These are phyloP conservation scores for Chrysochloris asiatica DNA, from an alignment of 2,113 vertebrate genomes.

Conservation along the genomic window DNA sequence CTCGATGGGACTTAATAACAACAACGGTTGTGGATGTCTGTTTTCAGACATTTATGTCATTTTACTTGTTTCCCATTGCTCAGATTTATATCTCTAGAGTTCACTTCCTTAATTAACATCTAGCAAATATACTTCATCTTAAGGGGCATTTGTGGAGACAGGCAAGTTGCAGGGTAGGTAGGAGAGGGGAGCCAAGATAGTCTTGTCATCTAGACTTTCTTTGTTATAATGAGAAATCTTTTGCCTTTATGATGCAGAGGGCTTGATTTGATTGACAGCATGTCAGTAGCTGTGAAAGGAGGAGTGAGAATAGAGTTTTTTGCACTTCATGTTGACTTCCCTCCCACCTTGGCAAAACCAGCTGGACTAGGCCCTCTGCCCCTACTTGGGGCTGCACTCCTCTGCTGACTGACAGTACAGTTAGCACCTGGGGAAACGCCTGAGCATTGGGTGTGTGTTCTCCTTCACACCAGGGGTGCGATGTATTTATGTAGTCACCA, in stretches of 20 bases:
- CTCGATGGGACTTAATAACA: too few relatives aligned
- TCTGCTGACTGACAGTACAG: background rate
- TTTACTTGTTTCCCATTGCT: constrained; percentile 7
- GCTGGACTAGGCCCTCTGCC: background rate
- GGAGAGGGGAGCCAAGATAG: background rate
- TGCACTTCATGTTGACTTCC: background rate
- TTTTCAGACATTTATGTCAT: constrained; percentile 29
- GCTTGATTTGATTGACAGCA: background rate
- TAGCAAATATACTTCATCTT: background rate
- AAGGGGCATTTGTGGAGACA: background rate
- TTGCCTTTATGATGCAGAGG: background rate
- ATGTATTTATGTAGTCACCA: background rate
- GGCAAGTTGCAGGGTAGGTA: background rate
- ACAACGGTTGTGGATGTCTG: too few relatives aligned
- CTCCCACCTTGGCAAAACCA: background rate
- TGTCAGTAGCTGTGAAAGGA: background rate
- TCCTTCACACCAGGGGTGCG: background rate
- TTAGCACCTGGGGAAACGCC: background rate
- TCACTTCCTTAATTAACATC: too few relatives aligned
- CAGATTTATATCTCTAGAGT: too few relatives aligned
- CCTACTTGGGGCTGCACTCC: background rate
- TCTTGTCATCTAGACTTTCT: background rate
- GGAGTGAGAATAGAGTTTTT: background rate
- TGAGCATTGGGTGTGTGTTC: background rate
- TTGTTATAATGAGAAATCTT: background rate